A percentile compares a stretch with the other conserved stretches of the same genome.
Conservation (phyloP, 2,888 invertebrate genomes). For the Pristionchus fissidentatus region DNA sequence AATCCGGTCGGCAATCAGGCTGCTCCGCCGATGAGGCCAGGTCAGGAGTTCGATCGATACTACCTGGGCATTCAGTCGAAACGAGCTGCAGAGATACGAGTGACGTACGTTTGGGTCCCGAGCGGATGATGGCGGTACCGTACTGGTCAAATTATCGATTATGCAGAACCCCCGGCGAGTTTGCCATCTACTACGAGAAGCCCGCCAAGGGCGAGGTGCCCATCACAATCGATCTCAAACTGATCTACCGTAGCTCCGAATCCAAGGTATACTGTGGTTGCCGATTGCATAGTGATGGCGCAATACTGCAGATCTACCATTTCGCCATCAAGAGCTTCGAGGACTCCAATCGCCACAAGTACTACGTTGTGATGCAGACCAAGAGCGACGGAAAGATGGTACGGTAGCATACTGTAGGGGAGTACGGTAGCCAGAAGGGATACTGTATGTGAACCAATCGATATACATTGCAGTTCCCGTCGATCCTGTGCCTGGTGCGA, state of each 20-base stretch:
- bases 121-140: not conserved
- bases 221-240: not conserved
- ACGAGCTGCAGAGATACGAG: not conserved
- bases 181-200: slow-evolving; percentile 15
- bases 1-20: slow-evolving; percentile 8
- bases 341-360: not conserved
- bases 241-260: not conserved
- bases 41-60: slow-evolving; percentile 14
- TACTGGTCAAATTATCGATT: not conserved
- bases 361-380: slow-evolving; percentile 31
- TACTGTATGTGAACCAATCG: too few species aligned
- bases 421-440: not conserved
- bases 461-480: too few species aligned
- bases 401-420: not conserved
- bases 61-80: not conserved
- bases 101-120: not conserved
- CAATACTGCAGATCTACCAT: not conserved
- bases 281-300: too few species aligned
- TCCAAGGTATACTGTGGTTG: not conserved
- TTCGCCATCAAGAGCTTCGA: slow-evolving; percentile 3
- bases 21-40: not conserved
- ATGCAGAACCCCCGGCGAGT: not conserved
- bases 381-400: slow-evolving; percentile 29
- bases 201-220: not conserved
- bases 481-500: too few species aligned